Evolutionary conservation across 2,113 vertebrate species (phyloP), one percentile per base, ranked within the genome.

Genomic region (Paracanthobrama guichenoti): DNA sequence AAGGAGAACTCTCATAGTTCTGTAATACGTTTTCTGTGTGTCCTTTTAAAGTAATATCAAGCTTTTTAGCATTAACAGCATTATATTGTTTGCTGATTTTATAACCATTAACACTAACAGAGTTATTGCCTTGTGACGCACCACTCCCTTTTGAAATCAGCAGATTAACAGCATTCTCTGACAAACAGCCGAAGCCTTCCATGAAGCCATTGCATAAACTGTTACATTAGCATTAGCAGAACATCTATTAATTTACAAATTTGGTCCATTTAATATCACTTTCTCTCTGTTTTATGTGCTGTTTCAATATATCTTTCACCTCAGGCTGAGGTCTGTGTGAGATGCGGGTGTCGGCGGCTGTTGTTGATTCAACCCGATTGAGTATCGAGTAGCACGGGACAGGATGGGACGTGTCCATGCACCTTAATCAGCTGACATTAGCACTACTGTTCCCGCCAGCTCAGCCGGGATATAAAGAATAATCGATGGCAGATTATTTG

Each of bases 401-500:
- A 60, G 77, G 53, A 71, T 73, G 22, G 14, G 60, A 84, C 77
- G 20, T 87, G 86, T 69, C 71, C 13, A 39, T 7, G 50, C 78
- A 84, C 77, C 48, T 62, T 81, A 79, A 73, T 62, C 87, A 48
- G 76, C 42, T 82, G 67, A 53, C 64, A 55, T 84, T 81, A 66
- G 84, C 71, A 75, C 57, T 42, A 24, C 84, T 59, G 78, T 84
- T 60, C 8, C 62, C 24, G 4, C 35, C 28, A 22, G 55, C 62
- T 79, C 62, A 72, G 76, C 26, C 12, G 14, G 79, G 71, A 74
- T 46, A 83, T 82, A 72, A 84, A 64, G 75, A 84, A 84, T 82
- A 53, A 82, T 88, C 73, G 14, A 82, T 82, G 67, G 39, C 7
- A 44, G 77, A 88, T 88, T 88, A 86, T 82, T 74, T 39, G 66